phyloP scores from a whole-genome alignment of 2,113 vertebrate species.

The Globicephala melas region DNA sequence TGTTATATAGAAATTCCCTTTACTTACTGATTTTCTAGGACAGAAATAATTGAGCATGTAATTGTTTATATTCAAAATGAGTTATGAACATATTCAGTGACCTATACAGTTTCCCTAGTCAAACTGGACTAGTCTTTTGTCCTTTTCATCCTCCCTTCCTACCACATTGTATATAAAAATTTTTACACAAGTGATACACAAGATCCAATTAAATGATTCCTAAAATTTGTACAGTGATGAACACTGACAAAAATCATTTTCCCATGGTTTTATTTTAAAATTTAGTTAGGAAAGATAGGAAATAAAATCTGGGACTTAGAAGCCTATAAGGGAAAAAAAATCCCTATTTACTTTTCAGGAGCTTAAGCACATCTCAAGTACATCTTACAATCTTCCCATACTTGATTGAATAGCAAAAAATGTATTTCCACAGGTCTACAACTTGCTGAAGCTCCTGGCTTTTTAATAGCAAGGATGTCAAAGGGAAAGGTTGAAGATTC shows the following conservation, averaged over 20 bases:
- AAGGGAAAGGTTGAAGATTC: neutral
- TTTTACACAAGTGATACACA: neutral
- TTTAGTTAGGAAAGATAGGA: neutral
- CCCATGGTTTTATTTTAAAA: neutral
- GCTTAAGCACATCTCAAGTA: neutral
- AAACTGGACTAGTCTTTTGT: neutral
- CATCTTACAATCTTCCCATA: neutral
- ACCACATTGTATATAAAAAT: neutral
- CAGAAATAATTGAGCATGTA: neutral
- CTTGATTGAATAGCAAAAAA: neutral
- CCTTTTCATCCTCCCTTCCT: neutral
- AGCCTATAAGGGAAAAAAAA: neutral
- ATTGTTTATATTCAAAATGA: neutral
- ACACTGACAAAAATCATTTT: neutral
- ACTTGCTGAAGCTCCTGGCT: neutral
- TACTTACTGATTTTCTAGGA: neutral
- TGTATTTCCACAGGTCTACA: neutral
- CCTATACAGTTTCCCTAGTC: neutral
- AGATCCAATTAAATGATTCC: neutral
- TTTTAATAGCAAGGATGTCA: slow-evolving; percentile 11
- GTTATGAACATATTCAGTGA: neutral
- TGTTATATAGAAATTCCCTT: neutral
- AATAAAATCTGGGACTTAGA: neutral
- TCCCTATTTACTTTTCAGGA: neutral
- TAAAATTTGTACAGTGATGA: neutral